Conservation (phyloP, 2,797 vertebrate genomes). For the Tragelaphus oryx region DNA sequence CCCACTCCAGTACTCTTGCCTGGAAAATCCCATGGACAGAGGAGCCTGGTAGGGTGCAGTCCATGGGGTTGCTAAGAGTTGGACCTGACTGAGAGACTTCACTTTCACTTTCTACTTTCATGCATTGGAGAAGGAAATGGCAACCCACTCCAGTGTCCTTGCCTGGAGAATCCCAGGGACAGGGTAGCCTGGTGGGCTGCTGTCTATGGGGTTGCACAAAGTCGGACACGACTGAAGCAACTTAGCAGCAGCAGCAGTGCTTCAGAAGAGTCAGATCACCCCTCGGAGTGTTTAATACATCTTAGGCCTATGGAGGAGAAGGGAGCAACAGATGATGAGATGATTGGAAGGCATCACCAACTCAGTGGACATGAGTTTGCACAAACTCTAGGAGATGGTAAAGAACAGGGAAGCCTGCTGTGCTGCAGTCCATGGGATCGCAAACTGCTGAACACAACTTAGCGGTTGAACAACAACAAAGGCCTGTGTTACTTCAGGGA, state of each 20-base stretch:
- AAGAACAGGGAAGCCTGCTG: background rate
- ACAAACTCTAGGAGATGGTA: background rate
- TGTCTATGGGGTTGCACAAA: no score
- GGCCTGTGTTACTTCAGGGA: background rate
- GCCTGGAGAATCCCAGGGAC: no score
- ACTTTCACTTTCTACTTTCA: no score
- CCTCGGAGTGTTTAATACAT: background rate
- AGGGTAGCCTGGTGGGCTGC: no score
- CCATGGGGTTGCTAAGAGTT: no score
- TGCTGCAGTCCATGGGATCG: background rate
- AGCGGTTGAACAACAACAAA: background rate
- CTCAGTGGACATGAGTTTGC: background rate
- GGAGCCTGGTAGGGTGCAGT: no score
- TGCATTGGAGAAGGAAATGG: no score
- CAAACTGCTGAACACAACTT: background rate
- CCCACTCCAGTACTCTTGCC: no score
- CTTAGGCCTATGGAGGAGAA: background rate
- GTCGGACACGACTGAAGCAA: no score
- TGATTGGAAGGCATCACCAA: background rate
- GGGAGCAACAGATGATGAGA: background rate
- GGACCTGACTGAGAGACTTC: no score
- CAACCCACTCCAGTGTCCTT: no score
- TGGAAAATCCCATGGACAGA: no score
- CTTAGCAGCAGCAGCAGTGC: background rate
- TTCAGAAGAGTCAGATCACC: background rate